Conservation (phyloP, 2,113 vertebrate species). For the Casuarius casuarius region DNA sequence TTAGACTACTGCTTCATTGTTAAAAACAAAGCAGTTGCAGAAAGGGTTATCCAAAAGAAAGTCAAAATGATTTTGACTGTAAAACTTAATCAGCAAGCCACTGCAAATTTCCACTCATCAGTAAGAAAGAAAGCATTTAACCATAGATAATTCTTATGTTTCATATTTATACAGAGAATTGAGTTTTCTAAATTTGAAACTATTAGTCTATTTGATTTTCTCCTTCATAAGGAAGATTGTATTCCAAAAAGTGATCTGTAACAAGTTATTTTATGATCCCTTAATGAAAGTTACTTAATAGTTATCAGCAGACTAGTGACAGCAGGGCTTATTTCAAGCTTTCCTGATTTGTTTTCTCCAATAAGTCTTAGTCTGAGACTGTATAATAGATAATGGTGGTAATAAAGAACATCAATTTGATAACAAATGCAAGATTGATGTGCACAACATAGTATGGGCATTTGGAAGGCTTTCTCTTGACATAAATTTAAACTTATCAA, state of each 20-base stretch:
- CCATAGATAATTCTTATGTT: not conserved
- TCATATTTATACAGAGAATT: not conserved
- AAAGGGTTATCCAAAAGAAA: not conserved
- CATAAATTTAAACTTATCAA: too few species aligned
- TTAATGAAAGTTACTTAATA: not conserved
- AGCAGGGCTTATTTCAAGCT: not conserved
- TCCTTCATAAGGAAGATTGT: not conserved
- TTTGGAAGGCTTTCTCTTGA: too few species aligned
- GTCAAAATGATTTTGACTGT: not conserved
- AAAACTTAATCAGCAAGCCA: constrained; percentile 2
- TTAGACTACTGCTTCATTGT: not conserved
- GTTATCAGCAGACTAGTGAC: not conserved
- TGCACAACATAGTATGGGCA: not conserved
- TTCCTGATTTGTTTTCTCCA: not conserved
- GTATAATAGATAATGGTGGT: not conserved
- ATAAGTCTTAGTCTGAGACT: not conserved
- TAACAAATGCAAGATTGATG: not conserved
- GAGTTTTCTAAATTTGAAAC: not conserved
- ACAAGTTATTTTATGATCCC: not conserved
- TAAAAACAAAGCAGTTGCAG: not conserved
- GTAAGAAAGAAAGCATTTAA: not conserved
- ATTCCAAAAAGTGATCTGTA: not conserved
- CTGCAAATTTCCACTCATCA: not conserved
- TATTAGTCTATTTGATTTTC: not conserved
- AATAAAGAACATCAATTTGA: not conserved